These are phyloP conservation scores for Stomorhina lunata DNA, from an alignment of 2,888 invertebrate species.

Conservation along the genomic window DNA sequence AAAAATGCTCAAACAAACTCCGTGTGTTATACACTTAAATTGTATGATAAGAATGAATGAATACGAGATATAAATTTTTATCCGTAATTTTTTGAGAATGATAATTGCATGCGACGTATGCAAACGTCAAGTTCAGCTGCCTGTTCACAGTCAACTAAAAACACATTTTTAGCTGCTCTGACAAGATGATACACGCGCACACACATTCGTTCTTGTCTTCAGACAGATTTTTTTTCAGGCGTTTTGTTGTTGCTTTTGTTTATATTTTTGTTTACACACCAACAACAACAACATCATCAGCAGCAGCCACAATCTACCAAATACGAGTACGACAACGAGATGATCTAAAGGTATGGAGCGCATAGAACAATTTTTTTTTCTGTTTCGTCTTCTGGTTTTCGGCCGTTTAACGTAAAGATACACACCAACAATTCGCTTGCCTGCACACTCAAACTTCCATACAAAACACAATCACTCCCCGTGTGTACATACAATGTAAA, in stretches of 20 bases:
- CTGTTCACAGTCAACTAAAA: constrained; percentile 78
- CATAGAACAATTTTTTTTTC: too few relatives aligned
- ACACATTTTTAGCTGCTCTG: constrained; percentile 58
- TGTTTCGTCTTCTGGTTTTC: too few relatives aligned
- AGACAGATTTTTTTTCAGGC: constrained; percentile 33
- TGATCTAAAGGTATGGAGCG: constrained; percentile 48
- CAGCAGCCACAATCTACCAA: too few relatives aligned
- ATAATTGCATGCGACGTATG: constrained; percentile 64
- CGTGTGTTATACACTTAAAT: neutral
- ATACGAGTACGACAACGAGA: constrained; percentile 29
- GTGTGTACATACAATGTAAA: too few relatives aligned
- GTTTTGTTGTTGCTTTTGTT: constrained; percentile 26
- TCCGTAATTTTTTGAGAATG: constrained; percentile 38
- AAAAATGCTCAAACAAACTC: constrained; percentile 8
- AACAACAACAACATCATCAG: constrained; percentile 17
- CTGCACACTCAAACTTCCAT: neutral
- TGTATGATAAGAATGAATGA: neutral
- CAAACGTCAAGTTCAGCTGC: constrained; percentile 77
- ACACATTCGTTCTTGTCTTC: constrained; percentile 39
- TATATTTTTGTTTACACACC: constrained; percentile 47
- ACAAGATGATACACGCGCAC: constrained; percentile 61
- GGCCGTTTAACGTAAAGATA: neutral
- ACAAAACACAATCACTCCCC: neutral
- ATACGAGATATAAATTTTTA: constrained; percentile 32
- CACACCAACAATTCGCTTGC: constrained; percentile 16